These are phyloP conservation scores for Entomobrya multifasciata DNA, from an alignment of 2,888 invertebrate genomes.

Conservation along the genomic window DNA sequence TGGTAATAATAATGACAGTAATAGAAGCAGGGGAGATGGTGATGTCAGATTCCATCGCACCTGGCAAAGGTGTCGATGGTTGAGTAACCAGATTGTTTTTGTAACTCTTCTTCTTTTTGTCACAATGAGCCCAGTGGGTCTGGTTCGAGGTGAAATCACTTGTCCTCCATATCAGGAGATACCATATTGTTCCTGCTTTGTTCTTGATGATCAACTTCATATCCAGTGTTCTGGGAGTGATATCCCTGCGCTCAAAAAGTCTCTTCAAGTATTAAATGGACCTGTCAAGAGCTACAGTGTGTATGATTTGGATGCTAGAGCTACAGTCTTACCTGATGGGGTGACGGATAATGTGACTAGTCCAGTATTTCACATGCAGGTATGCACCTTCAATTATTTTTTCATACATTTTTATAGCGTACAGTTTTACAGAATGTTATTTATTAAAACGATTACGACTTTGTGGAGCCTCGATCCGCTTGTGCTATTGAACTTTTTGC, in stretches of 20 bases:
- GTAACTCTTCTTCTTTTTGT: slow-evolving; percentile 64
- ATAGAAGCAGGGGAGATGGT: neutral
- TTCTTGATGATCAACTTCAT: slow-evolving; percentile 87
- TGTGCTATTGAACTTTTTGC: too few species aligned
- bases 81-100: slow-evolving; percentile 69
- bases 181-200: slow-evolving; percentile 90
- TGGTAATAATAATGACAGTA: slow-evolving; percentile 35
- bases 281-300: slow-evolving; percentile 91
- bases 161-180: slow-evolving; percentile 80
- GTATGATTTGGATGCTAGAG: slow-evolving; percentile 92
- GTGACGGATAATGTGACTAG: slow-evolving; percentile 87
- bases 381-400: slow-evolving; percentile 55
- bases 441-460: too few species aligned
- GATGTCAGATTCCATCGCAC: slow-evolving; percentile 62
- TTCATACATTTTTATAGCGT: too few species aligned
- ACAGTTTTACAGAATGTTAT: too few species aligned
- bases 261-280: slow-evolving; percentile 79
- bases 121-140: slow-evolving; percentile 58
- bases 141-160: slow-evolving; percentile 77
- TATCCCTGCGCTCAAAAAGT: slow-evolving; percentile 78
- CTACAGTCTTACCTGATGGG: slow-evolving; percentile 88
- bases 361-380: slow-evolving; percentile 86
- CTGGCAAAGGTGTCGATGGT: slow-evolving; percentile 69
- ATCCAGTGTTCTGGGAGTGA: slow-evolving; percentile 78
- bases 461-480: too few species aligned